These are phyloP conservation scores for Esox lucius DNA, from an alignment of 2,797 vertebrate genomes.

Conservation along the genomic window DNA sequence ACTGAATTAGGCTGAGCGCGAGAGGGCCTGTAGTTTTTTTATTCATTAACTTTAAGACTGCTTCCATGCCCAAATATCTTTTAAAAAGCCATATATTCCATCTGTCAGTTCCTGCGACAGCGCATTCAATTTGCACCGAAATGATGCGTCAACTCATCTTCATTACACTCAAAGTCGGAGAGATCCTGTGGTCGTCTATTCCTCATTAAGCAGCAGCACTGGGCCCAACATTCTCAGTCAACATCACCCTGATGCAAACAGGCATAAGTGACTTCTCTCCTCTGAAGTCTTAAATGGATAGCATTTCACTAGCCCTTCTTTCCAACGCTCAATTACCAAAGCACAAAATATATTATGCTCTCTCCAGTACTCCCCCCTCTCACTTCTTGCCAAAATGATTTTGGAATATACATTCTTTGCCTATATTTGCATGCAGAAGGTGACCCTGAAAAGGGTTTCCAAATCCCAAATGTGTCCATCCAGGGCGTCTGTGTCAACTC, in stretches of 20 bases:
- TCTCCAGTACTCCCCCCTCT: neutral
- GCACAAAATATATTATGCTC: conserved; percentile 47
- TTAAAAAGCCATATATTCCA: conserved; percentile 49
- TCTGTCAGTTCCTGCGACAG: conserved; percentile 51
- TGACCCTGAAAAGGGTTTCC: conserved; percentile 47
- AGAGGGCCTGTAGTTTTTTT: conserved; percentile 58
- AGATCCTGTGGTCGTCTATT: conserved; percentile 46
- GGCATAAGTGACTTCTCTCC: conserved; percentile 5
- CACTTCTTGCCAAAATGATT: conserved; percentile 46
- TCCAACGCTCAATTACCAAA: neutral
- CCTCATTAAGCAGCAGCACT: conserved; percentile 38
- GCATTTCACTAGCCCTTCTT: neutral
- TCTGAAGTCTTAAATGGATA: conserved; percentile 4
- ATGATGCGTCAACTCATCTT: conserved; percentile 52
- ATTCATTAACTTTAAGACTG: conserved; percentile 44
- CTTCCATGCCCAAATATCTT: conserved; percentile 55
- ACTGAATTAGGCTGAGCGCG: conserved; percentile 58
- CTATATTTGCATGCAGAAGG: conserved; percentile 51
- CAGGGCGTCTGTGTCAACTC: conserved; percentile 34
- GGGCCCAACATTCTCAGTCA: conserved; percentile 21
- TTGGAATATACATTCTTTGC: conserved; percentile 33
- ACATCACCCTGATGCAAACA: conserved; percentile 4
- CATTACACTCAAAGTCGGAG: conserved; percentile 45
- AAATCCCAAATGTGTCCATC: conserved; percentile 28
- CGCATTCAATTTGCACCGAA: conserved; percentile 52